Evolutionary conservation across 1,140 invertebrate genomes (phyloP), one percentile per base, ranked within the genome.

Genomic region (Diachasmimorpha longicaudata): DNA sequence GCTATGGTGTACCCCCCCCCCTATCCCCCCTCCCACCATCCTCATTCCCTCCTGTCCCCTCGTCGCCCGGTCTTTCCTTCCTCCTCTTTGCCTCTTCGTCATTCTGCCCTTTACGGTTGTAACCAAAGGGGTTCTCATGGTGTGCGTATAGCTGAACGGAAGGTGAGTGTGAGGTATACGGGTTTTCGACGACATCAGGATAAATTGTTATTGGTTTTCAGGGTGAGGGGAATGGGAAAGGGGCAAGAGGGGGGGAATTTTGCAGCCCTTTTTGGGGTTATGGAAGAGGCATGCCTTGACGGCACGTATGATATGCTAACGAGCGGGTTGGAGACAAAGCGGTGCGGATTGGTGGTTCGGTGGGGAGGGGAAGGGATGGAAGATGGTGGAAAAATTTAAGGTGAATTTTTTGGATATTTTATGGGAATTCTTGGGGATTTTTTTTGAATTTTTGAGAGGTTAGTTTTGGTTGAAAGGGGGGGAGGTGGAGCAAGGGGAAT

Each of bases 301-400:
- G 23, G 23, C 37, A 39, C 21, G 76, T 82, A 81, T 80, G 80
- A 84, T 83, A 85, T 85, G 83, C 80, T 85, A 85, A 85, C 83
- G 80, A 84, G 81, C 79, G 67, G 77, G 83, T 80, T 75, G n/a
- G n/a, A n/a, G n/a, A n/a, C n/a, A n/a, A n/a, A n/a, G n/a, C n/a
- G n/a, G n/a, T 72, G 48, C 55, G 52, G 48, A 75, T 36, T 19
- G 31, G 31, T 31, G 2, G 31, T 31, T 31, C 31, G 31, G 6
- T 3, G 31, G 31, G 31, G 31, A 6, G 6, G 31, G 31, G 31
- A 31, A 6, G 31, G 31, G 31, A n/a, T n/a, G n/a, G 31, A 31
- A 31, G 31, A 6, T 3, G 2, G 31, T 2, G 31, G 31, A 6
- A 31, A 31, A 31, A 31, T 31, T 31, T 31, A 6, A 31, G 31